Percentiles rank a stretch among this genome's conserved stretches.
Evolutionary conservation across 1,140 invertebrate species (phyloP).

Genomic region (Bombus impatiens): DNA sequence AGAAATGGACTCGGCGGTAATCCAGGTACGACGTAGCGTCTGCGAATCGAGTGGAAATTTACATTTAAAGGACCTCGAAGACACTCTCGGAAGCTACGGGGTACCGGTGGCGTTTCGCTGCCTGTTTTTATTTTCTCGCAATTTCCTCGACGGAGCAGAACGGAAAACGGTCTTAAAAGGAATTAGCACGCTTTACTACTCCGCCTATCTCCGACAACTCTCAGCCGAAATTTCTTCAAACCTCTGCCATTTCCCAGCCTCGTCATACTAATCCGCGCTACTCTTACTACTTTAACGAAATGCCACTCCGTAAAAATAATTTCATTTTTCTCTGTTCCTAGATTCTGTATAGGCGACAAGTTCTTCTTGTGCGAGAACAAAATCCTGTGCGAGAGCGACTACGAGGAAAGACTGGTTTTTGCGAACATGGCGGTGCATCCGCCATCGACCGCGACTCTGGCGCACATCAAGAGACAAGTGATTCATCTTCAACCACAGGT

Average conservation of each 20-base stretch:
- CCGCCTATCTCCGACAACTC: slow-evolving; percentile 59
- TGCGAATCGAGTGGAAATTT: slow-evolving; percentile 73
- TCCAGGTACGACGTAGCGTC: slow-evolving; percentile 55
- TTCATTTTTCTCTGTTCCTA: slow-evolving; percentile 78
- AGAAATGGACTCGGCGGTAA: slow-evolving; percentile 45
- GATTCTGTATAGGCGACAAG: slow-evolving; percentile 97
- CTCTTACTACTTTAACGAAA: not conserved
- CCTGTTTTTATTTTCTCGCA: slow-evolving; percentile 78
- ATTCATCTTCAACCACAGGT: slow-evolving; percentile 88
- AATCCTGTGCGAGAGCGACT: slow-evolving; percentile 97
- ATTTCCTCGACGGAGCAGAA: slow-evolving; percentile 74
- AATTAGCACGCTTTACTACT: slow-evolving; percentile 77
- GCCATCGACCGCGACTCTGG: slow-evolving; percentile 86
- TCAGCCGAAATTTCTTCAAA: slow-evolving; percentile 36
- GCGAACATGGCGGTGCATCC: slow-evolving; percentile 95
- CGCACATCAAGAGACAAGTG: slow-evolving; percentile 93
- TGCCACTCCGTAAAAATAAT: not conserved
- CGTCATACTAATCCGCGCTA: too few relatives aligned
- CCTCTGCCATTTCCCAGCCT: slow-evolving; percentile 1
- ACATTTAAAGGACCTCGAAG: slow-evolving; percentile 74
- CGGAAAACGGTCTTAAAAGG: slow-evolving; percentile 77
- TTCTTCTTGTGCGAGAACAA: slow-evolving; percentile 97
- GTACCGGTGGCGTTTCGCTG: slow-evolving; percentile 53
- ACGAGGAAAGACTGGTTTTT: slow-evolving; percentile 94
- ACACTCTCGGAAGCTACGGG: slow-evolving; percentile 52